phyloP scores from a whole-genome alignment of 2,113 vertebrate species.

The Anarrhichthys ocellatus region DNA sequence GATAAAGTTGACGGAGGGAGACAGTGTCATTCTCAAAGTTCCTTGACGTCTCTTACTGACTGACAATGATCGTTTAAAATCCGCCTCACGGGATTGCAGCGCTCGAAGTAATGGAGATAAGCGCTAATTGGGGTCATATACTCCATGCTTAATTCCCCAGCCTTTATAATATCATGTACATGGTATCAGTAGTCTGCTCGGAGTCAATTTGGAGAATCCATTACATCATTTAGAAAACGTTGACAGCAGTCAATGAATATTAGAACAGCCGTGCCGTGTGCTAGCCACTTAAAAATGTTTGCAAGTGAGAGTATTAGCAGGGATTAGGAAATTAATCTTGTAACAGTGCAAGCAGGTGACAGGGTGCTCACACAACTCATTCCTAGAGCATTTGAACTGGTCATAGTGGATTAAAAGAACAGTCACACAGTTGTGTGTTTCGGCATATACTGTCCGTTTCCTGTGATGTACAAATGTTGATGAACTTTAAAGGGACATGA shows the following conservation, averaged over 20 bases:
- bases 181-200: conserved; percentile 51
- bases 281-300: conserved; percentile 52
- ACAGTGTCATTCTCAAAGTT: conserved; percentile 56
- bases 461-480: conserved; percentile 2
- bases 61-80: conserved; percentile 74
- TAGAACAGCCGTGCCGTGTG: conserved; percentile 34
- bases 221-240: conserved; percentile 65
- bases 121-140: conserved; percentile 77
- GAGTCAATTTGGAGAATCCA: conserved; percentile 66
- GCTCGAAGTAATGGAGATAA: conserved; percentile 64
- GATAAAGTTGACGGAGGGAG: conserved; percentile 59
- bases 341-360: conserved; percentile 62
- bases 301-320: conserved; percentile 62
- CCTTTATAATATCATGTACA: conserved; percentile 64
- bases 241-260: conserved; percentile 71
- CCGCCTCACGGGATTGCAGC: conserved; percentile 56
- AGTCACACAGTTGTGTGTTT: conserved; percentile 19
- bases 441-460: not conserved
- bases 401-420: conserved; percentile 46
- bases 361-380: conserved; percentile 27
- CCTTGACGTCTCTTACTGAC: conserved; percentile 54
- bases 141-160: conserved; percentile 65
- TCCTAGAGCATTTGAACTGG: conserved; percentile 37
- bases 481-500: not conserved
- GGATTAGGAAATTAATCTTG: conserved; percentile 72